Conservation (phyloP, 2,888 invertebrate genomes). For the Ormia ochracea region DNA sequence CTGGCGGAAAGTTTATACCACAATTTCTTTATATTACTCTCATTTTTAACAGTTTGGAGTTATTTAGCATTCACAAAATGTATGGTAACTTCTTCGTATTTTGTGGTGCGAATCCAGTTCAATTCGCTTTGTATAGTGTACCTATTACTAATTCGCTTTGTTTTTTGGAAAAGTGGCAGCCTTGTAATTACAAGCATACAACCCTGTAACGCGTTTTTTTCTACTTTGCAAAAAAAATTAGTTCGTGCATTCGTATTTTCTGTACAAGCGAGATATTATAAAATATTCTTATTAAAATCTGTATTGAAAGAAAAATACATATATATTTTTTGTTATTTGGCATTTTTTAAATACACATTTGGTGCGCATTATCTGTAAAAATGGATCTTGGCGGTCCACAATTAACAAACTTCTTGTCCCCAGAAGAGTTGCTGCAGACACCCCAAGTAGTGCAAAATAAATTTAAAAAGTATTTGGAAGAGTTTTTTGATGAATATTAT, state of each 20-base stretch:
- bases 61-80: too few species aligned
- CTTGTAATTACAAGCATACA: neutral
- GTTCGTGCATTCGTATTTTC: conserved; percentile 47
- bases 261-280: conserved; percentile 21
- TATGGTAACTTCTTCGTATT: too few species aligned
- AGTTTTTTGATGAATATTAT: conserved; percentile 84
- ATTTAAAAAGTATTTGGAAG: conserved; percentile 80
- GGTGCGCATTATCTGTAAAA: neutral
- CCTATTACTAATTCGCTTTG: neutral
- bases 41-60: too few species aligned
- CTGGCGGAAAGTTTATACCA: too few species aligned
- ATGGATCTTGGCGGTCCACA: conserved; percentile 76
- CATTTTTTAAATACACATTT: conserved; percentile 21
- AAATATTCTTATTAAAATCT: neutral
- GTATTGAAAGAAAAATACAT: conserved; percentile 1
- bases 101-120: too few species aligned
- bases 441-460: conserved; percentile 80
- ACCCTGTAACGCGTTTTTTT: conserved; percentile 44
- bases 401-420: conserved; percentile 77
- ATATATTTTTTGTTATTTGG: conserved; percentile 20
- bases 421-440: conserved; percentile 79
- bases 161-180: neutral
- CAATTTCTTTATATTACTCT: too few species aligned
- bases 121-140: neutral
- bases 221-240: conserved; percentile 51